Percentiles rank a stretch among this genome's conserved stretches.
These are phyloP conservation scores for Plestiodon gilberti DNA, from an alignment of 2,113 vertebrate genomes.

Conservation along the genomic window DNA sequence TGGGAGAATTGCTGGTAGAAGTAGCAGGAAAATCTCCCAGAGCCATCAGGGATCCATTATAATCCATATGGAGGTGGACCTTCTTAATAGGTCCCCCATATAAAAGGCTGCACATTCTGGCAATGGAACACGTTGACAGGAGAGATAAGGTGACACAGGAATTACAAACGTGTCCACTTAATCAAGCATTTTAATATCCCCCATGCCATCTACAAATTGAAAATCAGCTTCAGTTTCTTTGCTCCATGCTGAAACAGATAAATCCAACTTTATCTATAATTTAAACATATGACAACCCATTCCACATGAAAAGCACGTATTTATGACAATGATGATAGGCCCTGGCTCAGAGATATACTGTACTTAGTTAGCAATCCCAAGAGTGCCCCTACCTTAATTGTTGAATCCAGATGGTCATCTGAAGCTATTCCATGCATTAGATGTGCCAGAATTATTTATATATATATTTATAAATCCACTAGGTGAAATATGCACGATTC, in stretches of 20 bases:
- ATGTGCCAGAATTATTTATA: neutral
- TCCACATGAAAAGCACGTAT: neutral
- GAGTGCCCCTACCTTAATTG: neutral
- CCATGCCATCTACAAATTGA: neutral
- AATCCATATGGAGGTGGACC: too few species aligned
- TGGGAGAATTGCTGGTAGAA: too few species aligned
- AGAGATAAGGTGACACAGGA: neutral
- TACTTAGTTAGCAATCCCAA: neutral
- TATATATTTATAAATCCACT: neutral
- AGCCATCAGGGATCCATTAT: too few species aligned
- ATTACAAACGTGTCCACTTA: neutral
- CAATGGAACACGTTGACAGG: neutral
- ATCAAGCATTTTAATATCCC: conserved; percentile 3
- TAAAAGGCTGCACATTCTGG: neutral
- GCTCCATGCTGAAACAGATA: neutral
- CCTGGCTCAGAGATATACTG: neutral
- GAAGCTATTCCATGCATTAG: neutral
- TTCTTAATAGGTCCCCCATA: neutral
- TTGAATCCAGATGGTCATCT: neutral
- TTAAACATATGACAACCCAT: neutral
- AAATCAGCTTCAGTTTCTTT: conserved; percentile 5
- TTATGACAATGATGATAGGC: neutral
- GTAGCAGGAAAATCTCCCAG: too few species aligned
- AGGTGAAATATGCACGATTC: neutral
- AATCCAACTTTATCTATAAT: neutral